Percentiles rank a stretch among this genome's conserved stretches.
Evolutionary conservation across 2,113 vertebrate species (phyloP).

Genomic region (Aegithalos caudatus): DNA sequence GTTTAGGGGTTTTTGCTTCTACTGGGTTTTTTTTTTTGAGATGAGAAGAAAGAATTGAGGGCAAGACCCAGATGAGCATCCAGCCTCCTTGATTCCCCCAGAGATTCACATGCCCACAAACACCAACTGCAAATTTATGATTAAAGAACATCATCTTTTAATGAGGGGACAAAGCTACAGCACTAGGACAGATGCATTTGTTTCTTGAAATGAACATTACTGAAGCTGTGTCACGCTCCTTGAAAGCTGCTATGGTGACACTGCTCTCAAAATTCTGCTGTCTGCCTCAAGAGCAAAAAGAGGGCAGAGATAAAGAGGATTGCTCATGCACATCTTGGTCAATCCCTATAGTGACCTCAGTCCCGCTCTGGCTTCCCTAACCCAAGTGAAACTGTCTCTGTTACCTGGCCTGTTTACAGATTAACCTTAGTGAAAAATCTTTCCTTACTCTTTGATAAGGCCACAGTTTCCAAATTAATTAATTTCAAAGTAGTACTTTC

Average conservation of each 20-base stretch:
- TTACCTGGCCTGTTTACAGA: not conserved
- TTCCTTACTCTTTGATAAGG: not conserved
- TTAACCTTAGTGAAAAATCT: not conserved
- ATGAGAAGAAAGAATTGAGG: not conserved
- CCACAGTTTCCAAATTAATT: not conserved
- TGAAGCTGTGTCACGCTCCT: not conserved
- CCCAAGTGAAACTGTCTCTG: not conserved
- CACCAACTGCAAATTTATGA: not conserved
- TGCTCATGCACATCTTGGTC: accelerated
- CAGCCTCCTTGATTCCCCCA: not conserved
- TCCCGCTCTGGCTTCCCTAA: not conserved
- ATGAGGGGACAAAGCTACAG: not conserved
- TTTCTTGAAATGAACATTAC: accelerated
- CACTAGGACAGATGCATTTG: not conserved
- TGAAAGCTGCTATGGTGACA: not conserved
- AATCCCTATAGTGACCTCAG: not conserved
- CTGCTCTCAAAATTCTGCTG: not conserved
- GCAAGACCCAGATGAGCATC: not conserved
- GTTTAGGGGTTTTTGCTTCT: not conserved
- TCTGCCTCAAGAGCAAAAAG: not conserved
- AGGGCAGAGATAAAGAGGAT: not conserved
- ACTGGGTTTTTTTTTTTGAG: not conserved
- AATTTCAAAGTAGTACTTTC: not conserved
- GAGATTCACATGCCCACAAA: not conserved
- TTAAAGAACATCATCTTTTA: not conserved